Base-by-base conservation (phyloP, 2,797 vertebrate species). In the Poeciliopsis gracilis region DNA sequence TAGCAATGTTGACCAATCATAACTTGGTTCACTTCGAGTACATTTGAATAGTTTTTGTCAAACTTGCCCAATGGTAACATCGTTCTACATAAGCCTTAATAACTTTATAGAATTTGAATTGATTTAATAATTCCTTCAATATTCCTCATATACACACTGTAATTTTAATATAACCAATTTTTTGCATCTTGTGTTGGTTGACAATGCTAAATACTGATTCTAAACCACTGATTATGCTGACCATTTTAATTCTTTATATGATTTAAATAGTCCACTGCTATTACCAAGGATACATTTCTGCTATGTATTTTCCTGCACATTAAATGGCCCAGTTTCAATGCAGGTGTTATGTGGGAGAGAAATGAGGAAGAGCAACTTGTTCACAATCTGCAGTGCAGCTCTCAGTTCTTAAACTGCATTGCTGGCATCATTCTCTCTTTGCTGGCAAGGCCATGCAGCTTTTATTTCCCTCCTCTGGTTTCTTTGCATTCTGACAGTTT, bases 341-440 rank as follows among this genome's bases (percentile, higher is more conserved):
- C 57, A 76, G 72, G 63, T 81, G 70, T 71, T 18, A 57, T 77
- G 81, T 63, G 67, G 74, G 77, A 82, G 77, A 59, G 43, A 47
- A 81, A 75, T 79, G 79, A 86, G 43, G 30, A 76, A 43, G 46
- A 81, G 41, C 73, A 77, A 86, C 84, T 82, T 77, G 87, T 84
- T 88, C 79, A 67, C 78, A 77, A 74, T 88, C 92, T 94, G 92
- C 92, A 92, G 81, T 92, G 90, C 91, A 91, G 91, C 90, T 87
- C 88, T 91, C 79, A 83, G 78, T 84, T 85, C 79, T 86, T 80
- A 72, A 77, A 73, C 88, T 25, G 85, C 90, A 85, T 82, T 73
- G 83, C 77, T 86, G 86, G 84, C 88, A 77, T 82, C 73, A 82
- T 85, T 81, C 67, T 88, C 78, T 91, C 53, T 75, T 85, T 76